phyloP scores from a whole-genome alignment of 53 echinoderm and acorn worm species.

The Mesocentrotus franciscanus region DNA sequence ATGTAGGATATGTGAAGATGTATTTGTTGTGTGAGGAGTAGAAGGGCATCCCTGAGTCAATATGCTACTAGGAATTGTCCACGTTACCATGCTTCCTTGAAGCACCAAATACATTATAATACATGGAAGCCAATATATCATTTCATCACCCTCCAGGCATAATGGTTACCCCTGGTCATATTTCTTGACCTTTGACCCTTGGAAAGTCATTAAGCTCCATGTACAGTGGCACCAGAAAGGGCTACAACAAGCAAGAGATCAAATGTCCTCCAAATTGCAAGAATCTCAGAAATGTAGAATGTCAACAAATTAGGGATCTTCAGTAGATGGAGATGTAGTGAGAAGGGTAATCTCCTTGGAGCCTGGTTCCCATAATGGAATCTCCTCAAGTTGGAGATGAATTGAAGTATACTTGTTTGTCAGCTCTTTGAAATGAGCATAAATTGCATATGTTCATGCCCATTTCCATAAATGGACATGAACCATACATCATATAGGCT shows the following conservation, averaged over 20 bases:
- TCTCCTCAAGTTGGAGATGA: background rate
- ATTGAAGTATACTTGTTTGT: background rate
- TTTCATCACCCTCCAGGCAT: background rate
- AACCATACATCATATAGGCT: background rate
- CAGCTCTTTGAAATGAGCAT: background rate
- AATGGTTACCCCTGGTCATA: background rate
- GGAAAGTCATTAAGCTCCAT: background rate
- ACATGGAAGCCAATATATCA: background rate
- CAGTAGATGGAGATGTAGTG: constrained; percentile 39
- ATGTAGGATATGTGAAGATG: background rate
- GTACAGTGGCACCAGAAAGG: background rate
- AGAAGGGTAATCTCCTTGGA: background rate
- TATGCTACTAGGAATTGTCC: background rate
- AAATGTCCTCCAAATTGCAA: constrained; percentile 11
- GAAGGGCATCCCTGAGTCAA: background rate
- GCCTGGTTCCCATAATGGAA: constrained; percentile 8
- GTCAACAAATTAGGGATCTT: constrained; percentile 40
- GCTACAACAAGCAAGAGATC: constrained; percentile 16
- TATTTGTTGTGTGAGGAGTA: background rate
- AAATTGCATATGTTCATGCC: background rate
- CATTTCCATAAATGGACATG: background rate
- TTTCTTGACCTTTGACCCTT: background rate
- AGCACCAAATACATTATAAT: background rate
- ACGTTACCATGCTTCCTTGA: background rate
- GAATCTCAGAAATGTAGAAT: constrained; percentile 34